Base-by-base conservation (phyloP, 2,113 vertebrate species). In the Actinemys pallida region DNA sequence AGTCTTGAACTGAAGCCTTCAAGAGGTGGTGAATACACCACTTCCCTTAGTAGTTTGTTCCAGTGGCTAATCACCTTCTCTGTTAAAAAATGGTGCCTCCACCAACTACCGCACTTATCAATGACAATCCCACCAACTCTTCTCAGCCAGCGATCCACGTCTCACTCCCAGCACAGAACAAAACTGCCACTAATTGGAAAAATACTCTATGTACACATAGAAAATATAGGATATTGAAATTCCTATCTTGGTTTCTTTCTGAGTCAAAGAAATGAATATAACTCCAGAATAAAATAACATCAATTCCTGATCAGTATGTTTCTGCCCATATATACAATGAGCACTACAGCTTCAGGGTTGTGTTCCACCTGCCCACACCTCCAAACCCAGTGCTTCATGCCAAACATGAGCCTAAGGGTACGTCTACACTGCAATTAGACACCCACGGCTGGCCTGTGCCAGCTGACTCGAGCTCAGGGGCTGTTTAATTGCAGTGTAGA, bases 361-460 rank as follows among this genome's bases (percentile, higher is more conserved):
- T 88, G 81, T 93, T 96, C 94, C 95, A 96, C 96, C 96, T 97
- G 95, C 91, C 96, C 91, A 86, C 90, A 95, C 91, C 95, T 97
- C 95, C 95, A 95, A 94, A 87, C 45, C 86, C 94, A 80, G 87
- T 80, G 83, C 93, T 95, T 95, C 65, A 91, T 0, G 29, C 90
- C 93, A 89, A 87, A 90, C 86, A 94, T 96, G 88, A 88, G 96
- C 93, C 87, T 93, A 89, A 65, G 92, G 12, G 27, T 62, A 62
- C 8, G 5, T 39, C n/a, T 39, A 72, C n/a, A 11, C 65, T 39
- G n/a, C 65, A 72, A 10, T 39, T 10, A 39, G 65, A 39, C n/a
- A 72, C 8, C 35, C 8, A 17, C 7, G 4, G 17, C 35, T 69
- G 35, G 65, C 17, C 31, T 4, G 8, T 72, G n/a, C n/a, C 19